Percentiles rank a stretch among this genome's conserved stretches.
phyloP scores from a whole-genome alignment of 2,797 vertebrate genomes.

The Chrosomus eos region DNA sequence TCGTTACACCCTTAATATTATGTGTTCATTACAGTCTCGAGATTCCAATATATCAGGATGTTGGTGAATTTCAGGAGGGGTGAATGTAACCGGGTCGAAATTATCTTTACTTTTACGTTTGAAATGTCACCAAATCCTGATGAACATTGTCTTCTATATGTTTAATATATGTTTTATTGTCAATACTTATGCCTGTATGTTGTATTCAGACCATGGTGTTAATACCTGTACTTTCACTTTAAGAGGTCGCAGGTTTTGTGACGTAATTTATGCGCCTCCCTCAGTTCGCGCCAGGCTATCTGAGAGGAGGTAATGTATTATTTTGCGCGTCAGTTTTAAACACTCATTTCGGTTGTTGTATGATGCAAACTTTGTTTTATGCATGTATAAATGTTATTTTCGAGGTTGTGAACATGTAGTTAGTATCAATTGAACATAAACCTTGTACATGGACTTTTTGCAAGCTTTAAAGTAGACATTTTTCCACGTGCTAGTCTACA shows the following conservation, averaged over 20 bases:
- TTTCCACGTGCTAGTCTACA: no score
- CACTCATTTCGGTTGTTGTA: no score
- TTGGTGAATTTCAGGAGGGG: slow-evolving; percentile 51
- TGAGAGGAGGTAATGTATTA: neutral
- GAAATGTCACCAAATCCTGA: neutral
- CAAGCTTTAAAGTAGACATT: no score
- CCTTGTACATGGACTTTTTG: no score
- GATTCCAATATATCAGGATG: slow-evolving; percentile 12
- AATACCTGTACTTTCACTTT: no score
- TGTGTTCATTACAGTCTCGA: neutral
- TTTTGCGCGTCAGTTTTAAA: neutral
- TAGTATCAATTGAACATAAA: slow-evolving; percentile 56
- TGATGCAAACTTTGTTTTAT: neutral
- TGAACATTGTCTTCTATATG: neutral
- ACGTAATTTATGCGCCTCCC: no score
- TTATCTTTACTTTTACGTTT: slow-evolving; percentile 7
- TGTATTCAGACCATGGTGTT: no score
- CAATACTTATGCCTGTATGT: no score
- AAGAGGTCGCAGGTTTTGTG: no score
- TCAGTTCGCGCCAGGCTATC: no score
- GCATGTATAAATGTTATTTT: neutral
- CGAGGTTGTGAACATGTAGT: slow-evolving; percentile 3
- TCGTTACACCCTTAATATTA: no score
- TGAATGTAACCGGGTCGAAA: slow-evolving; percentile 49
- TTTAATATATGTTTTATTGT: no score